Evolutionary conservation across 2,797 vertebrate species (phyloP).

Genomic region (Pangasius macronema): DNA sequence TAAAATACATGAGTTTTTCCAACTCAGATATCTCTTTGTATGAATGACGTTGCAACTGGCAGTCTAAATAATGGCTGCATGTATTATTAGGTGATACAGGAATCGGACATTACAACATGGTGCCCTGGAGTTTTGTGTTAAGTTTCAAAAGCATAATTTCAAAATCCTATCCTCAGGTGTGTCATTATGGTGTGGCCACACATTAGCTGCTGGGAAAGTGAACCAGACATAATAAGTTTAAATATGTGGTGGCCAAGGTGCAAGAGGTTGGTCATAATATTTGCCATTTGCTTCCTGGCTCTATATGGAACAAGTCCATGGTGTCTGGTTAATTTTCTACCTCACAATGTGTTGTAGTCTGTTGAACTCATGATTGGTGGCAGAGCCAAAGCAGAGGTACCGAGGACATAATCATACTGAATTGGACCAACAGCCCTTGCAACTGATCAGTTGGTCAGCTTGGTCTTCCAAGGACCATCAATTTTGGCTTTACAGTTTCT

Average conservation of each 20-base stretch:
- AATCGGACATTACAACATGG: not conserved
- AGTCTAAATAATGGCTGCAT: not conserved
- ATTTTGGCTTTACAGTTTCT: not conserved
- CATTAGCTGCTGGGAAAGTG: not conserved
- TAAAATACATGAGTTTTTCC: not conserved
- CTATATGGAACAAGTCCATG: not conserved
- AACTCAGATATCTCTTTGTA: too few species aligned
- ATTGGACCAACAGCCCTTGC: not conserved
- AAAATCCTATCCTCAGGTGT: not conserved
- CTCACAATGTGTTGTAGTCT: not conserved
- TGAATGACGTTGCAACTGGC: not conserved
- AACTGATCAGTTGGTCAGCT: not conserved
- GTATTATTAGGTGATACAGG: not conserved
- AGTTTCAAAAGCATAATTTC: not conserved
- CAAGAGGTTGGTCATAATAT: not conserved
- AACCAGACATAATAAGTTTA: not conserved
- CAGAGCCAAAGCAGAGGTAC: not conserved
- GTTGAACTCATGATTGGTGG: not conserved
- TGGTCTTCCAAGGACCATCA: not conserved
- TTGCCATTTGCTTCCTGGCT: not conserved
- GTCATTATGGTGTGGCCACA: not conserved
- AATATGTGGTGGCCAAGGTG: not conserved
- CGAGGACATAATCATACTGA: not conserved
- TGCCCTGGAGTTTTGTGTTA: not conserved
- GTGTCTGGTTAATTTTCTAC: too few species aligned